phyloP scores from a whole-genome alignment of 2,888 invertebrate genomes.

The Melitaea athalia region DNA sequence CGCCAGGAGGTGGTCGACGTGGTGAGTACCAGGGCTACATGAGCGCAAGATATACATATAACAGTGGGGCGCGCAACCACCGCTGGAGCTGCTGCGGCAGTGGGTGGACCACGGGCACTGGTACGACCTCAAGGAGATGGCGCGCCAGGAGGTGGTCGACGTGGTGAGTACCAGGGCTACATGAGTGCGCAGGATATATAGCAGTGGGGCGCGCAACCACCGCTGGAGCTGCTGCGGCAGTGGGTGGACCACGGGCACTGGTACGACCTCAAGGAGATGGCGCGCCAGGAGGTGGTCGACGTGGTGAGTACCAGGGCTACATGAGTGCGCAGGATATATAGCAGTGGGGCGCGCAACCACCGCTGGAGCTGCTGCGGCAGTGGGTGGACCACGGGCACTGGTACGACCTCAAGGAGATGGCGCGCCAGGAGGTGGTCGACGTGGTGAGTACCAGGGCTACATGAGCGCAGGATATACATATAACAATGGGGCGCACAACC shows the following conservation, averaged over 20 bases:
- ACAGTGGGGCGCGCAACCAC: constrained; percentile 94
- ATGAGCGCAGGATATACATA: too few relatives aligned
- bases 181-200: constrained; percentile 51
- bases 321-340: constrained; percentile 51
- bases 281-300: constrained; percentile 90
- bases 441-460: constrained; percentile 82
- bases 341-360: constrained; percentile 94
- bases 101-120: constrained; percentile 96
- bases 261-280: constrained; percentile 92
- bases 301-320: constrained; percentile 82
- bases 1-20: constrained; percentile 92
- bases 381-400: constrained; percentile 96
- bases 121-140: constrained; percentile 92
- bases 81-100: constrained; percentile 93
- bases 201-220: constrained; percentile 94
- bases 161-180: constrained; percentile 82
- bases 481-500: constrained; percentile 94
- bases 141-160: constrained; percentile 90
- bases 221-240: constrained; percentile 93
- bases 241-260: constrained; percentile 96
- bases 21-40: constrained; percentile 73
- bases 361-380: constrained; percentile 93
- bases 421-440: constrained; percentile 90
- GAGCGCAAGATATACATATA: constrained; percentile 54
- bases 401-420: constrained; percentile 92